These are phyloP conservation scores for Muscicapa striata DNA, from an alignment of 2,797 vertebrate species.

Conservation along the genomic window DNA sequence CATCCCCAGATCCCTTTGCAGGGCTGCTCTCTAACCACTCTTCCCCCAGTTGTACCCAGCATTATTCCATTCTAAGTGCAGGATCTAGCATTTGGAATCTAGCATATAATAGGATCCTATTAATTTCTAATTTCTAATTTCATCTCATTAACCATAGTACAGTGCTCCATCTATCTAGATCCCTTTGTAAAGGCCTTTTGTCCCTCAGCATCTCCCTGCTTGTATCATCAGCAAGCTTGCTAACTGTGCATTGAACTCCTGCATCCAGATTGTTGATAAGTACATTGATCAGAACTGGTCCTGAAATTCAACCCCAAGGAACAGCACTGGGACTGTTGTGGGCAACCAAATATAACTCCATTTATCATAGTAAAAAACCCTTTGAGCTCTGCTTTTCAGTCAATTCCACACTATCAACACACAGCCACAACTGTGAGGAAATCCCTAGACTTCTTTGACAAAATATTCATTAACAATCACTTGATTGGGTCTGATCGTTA, in stretches of 20 bases:
- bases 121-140: not conserved
- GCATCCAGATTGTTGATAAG: rapidly evolving
- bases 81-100: not conserved
- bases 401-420: not conserved
- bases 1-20: not conserved
- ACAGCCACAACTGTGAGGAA: not conserved
- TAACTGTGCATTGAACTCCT: not conserved
- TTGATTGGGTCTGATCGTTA: not conserved
- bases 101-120: too few relatives aligned
- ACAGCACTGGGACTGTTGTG: too few relatives aligned
- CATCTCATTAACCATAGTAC: not conserved
- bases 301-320: not conserved
- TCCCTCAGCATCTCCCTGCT: not conserved
- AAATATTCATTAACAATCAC: not conserved
- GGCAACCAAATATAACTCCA: not conserved
- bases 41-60: not conserved
- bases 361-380: not conserved
- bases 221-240: not conserved
- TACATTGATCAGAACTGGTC: not conserved
- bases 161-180: not conserved
- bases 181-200: not conserved
- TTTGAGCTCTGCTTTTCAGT: not conserved
- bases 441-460: not conserved
- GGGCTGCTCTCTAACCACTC: not conserved
- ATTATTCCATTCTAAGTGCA: not conserved